Evolutionary conservation across 2,888 invertebrate species (phyloP).

Genomic region (Cryptus armator): DNA sequence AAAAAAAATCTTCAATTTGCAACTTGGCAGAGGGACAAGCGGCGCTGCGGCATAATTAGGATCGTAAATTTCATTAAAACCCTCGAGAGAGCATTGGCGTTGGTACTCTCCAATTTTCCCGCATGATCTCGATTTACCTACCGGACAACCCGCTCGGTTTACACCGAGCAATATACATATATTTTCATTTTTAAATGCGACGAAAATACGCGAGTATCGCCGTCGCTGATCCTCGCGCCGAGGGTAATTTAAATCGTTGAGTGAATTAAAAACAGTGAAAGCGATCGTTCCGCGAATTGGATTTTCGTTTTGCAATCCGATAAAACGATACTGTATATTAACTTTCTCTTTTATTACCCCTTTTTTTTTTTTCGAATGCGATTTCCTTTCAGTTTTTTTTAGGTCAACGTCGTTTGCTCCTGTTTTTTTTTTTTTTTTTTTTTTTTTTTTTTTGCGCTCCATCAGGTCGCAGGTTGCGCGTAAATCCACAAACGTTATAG

Average conservation of each 20-base stretch:
- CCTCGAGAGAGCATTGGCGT: conserved; percentile 12
- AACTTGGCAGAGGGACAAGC: conserved; percentile 24
- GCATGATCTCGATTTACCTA: conserved; percentile 41
- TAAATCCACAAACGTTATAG: conserved; percentile 15
- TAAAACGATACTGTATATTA: neutral
- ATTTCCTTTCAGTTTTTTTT: neutral
- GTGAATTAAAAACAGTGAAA: conserved; percentile 17
- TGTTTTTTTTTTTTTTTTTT: too few species aligned
- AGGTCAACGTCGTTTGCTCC: neutral
- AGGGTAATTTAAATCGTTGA: conserved; percentile 30
- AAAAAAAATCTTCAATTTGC: conserved; percentile 16
- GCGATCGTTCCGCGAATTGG: neutral
- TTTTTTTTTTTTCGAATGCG: neutral
- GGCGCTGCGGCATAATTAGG: conserved; percentile 47
- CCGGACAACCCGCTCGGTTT: neutral
- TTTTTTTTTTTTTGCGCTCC: neutral
- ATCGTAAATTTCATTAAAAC: conserved; percentile 60
- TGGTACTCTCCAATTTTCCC: conserved; percentile 8
- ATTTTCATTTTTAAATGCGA: neutral
- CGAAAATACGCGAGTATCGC: conserved; percentile 10
- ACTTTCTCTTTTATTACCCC: neutral
- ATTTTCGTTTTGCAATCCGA: neutral
- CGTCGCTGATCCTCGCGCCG: neutral
- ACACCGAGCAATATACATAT: neutral
- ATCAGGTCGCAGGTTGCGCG: conserved; percentile 2